Percentiles rank a stretch among this genome's conserved stretches.
phyloP scores from a whole-genome alignment of 2,113 vertebrate genomes.

The Rhea americana region DNA sequence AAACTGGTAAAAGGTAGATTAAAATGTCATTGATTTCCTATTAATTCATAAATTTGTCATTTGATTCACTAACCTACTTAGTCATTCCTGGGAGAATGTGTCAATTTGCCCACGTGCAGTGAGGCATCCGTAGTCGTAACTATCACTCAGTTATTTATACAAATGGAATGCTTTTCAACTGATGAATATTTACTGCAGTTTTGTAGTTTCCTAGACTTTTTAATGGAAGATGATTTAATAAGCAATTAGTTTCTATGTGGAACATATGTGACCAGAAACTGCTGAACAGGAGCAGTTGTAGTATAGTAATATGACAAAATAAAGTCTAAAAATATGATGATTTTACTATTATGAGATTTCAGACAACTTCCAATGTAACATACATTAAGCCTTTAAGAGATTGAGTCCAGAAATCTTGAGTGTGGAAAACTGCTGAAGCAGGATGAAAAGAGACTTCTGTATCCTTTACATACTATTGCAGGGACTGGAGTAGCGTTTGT shows the following conservation, averaged over 20 bases:
- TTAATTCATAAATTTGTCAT: background rate
- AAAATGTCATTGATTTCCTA: background rate
- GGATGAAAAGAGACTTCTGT: background rate
- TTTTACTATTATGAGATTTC: background rate
- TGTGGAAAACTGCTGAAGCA: background rate
- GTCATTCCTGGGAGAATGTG: background rate
- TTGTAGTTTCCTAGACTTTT: background rate
- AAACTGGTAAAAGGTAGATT: background rate
- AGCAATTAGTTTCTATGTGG: background rate
- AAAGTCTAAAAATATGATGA: background rate
- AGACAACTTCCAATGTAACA: background rate
- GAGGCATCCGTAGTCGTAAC: background rate
- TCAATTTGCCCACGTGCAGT: background rate
- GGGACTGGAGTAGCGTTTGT: background rate
- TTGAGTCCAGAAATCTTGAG: background rate
- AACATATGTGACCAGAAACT: background rate
- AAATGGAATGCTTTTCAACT: background rate
- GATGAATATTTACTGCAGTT: background rate
- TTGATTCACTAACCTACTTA: background rate
- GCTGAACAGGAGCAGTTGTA: background rate
- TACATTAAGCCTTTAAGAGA: fast-evolving
- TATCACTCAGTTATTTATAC: background rate
- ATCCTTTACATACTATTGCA: background rate
- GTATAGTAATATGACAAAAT: background rate
- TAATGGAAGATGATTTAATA: background rate